phyloP scores from a whole-genome alignment of 2,113 vertebrate genomes.

The Electrona antarctica region DNA sequence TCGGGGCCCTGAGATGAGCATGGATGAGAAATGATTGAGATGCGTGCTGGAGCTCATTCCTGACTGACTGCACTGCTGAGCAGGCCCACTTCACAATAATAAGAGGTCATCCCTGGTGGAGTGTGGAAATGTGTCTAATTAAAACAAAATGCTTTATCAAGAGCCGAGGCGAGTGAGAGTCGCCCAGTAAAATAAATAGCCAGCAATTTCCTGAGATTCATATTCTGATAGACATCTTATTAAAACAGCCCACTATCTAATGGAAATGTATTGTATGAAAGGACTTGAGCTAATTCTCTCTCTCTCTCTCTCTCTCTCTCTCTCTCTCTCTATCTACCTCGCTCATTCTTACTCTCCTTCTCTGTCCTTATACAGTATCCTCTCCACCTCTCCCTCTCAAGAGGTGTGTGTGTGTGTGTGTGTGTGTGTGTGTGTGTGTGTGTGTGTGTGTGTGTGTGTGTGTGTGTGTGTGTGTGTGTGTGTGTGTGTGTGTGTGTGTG shows the following conservation, averaged over 20 bases:
- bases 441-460: background rate
- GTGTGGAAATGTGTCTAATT: slow-evolving; percentile 79
- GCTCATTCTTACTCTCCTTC: background rate
- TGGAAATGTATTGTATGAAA: slow-evolving; percentile 40
- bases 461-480: background rate
- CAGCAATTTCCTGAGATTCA: slow-evolving; percentile 68
- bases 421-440: background rate
- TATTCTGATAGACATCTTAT: slow-evolving; percentile 73
- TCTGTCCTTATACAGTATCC: background rate
- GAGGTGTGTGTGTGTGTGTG: background rate
- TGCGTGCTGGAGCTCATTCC: slow-evolving; percentile 56
- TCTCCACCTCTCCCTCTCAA: background rate
- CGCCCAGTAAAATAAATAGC: slow-evolving; percentile 63
- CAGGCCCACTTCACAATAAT: slow-evolving; percentile 64
- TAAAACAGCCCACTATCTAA: slow-evolving; percentile 60
- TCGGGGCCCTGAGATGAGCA: slow-evolving; percentile 55
- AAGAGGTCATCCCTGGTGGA: slow-evolving; percentile 72
- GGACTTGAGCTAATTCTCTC: slow-evolving; percentile 24
- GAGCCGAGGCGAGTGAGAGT: slow-evolving; percentile 55
- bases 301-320: too few relatives aligned
- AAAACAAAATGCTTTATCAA: slow-evolving; percentile 78
- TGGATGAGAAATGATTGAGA: slow-evolving; percentile 68
- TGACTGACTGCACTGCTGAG: slow-evolving; percentile 52
- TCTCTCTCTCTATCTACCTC: background rate
- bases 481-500: slow-evolving; percentile 10